Base-by-base conservation (phyloP, 2,113 vertebrate species). In the Theristicus caerulescens region DNA sequence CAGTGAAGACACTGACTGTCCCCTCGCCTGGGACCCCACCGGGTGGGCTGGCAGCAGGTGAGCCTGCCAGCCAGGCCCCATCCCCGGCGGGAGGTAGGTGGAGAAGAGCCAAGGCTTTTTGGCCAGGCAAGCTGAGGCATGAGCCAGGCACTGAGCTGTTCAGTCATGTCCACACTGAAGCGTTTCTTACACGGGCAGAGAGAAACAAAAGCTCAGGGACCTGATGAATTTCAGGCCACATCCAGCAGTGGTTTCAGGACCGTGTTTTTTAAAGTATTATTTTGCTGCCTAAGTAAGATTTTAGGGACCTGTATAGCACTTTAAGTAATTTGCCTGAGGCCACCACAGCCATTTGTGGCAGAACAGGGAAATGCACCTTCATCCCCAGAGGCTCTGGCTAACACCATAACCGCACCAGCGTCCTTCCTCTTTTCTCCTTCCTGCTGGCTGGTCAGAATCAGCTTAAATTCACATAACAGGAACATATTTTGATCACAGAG, bases 401-500 rank as follows among this genome's bases (percentile, higher is more conserved):
- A 94, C 94, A 97, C 97, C 93, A 51, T 93, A 96, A 96, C 96
- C 95, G 13, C 94, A 95, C 76, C 18, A 4, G 79, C 31, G 44
- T 96, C 94, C 96, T 97, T 97, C 95, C 95, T 97, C 95, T 97
- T 96, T 97, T 96, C 93, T 85, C 71, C 91, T 97, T 97, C 94
- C 94, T 95, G 38, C 71, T 3, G 13, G 38, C 93, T 80, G n/a
- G 22, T 55, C 74, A 93, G 47, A 89, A 64, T 73, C 79, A 82
- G 87, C 82, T 80, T 91, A 34, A 83, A 62, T 71, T 83, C 59
- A 83, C 38, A 10, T 8, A 87, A 73, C 64, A 88, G 61, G 49
- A 58, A 47, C 36, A 42, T 40, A 21, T 47, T 90, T 62, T 80
- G 74, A 59, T 95, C 29, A 83, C 67, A 47, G 64, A 92, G 78